These are phyloP conservation scores for Spodoptera exigua DNA, from an alignment of 2,888 invertebrate species.

Conservation along the genomic window DNA sequence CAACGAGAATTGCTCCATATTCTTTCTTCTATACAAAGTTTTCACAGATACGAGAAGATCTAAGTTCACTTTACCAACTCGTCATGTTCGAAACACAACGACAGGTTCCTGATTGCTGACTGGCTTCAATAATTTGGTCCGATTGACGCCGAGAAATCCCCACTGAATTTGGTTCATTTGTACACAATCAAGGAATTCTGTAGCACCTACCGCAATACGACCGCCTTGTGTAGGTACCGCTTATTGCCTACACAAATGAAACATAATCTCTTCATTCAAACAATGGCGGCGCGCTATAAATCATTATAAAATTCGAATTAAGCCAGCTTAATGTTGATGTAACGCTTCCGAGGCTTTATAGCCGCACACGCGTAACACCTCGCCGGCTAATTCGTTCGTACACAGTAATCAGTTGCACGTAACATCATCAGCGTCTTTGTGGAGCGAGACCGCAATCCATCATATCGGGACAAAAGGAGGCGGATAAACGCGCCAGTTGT, in stretches of 20 bases:
- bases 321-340: constrained; percentile 75
- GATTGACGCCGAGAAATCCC: constrained; percentile 70
- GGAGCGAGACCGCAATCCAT: constrained; percentile 85
- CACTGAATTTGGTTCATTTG: constrained; percentile 67
- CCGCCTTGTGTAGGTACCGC: constrained; percentile 18
- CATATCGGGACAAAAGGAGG: constrained; percentile 86
- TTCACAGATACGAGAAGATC: too few relatives aligned
- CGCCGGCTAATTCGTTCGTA: constrained; percentile 78
- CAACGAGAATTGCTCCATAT: too few relatives aligned
- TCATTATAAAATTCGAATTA: constrained; percentile 80
- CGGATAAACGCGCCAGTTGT: constrained; percentile 80
- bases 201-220: constrained; percentile 41
- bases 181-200: constrained; percentile 61
- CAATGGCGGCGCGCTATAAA: constrained; percentile 73
- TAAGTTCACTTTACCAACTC: constrained; percentile 27
- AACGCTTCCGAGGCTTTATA: constrained; percentile 71
- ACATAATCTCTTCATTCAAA: constrained; percentile 66
- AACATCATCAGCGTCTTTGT: constrained; percentile 84
- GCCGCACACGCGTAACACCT: constrained; percentile 68
- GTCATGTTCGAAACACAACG: constrained; percentile 55
- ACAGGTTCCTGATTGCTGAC: constrained; percentile 71
- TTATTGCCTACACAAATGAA: constrained; percentile 24
- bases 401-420: constrained; percentile 83
- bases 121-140: constrained; percentile 72
- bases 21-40: too few relatives aligned